Base-by-base conservation (phyloP, 2,113 vertebrate genomes). In the Forbesichthys papilliferus region DNA sequence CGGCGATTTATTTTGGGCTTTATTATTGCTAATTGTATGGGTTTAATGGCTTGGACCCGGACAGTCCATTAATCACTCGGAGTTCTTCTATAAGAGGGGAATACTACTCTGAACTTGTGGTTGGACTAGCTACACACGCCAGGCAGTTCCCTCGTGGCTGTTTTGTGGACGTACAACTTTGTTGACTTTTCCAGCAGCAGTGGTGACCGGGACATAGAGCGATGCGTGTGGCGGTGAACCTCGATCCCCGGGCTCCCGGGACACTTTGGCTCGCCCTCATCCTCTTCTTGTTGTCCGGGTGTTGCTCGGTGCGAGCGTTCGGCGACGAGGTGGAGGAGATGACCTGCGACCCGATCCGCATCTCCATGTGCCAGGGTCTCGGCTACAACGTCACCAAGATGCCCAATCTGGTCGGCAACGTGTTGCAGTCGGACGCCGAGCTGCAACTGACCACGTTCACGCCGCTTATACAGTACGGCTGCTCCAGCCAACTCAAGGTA, bases 301-400 rank as follows among this genome's bases (percentile, higher is more conserved):
- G 70, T 3, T 27, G 67, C 58, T 42, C 57, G 36, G 90, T 82
- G 61, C 66, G 55, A 46, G 90, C 88, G 6, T 98, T 97, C 85
- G 96, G 96, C 9, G 95, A 96, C 61, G 97, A 98, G 60, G 76
- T 74, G 59, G 97, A 98, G 81, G 97, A 98, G 76, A 91, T 95
- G 91, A 95, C 95, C 76, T 98, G 97, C 87, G 96, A 98, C 85
- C 95, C 95, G 68, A 99, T 99, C 91, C 93, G 96, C 72, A 99
- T 99, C 91, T 87, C 95, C 89, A 98, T 98, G 97, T 99, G 97
- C 93, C 96, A 98, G 90, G 96, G 96, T 85, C 88, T 99, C 66
- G 97, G 97, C 60, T 99, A 99, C 91, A 99, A 99, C 90, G 96
- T 98, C 83, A 99, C 97, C 85, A 96, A 96, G 89, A 98, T 99